These are phyloP conservation scores for Scortum barcoo DNA, from an alignment of 2,113 vertebrate genomes.

Conservation along the genomic window DNA sequence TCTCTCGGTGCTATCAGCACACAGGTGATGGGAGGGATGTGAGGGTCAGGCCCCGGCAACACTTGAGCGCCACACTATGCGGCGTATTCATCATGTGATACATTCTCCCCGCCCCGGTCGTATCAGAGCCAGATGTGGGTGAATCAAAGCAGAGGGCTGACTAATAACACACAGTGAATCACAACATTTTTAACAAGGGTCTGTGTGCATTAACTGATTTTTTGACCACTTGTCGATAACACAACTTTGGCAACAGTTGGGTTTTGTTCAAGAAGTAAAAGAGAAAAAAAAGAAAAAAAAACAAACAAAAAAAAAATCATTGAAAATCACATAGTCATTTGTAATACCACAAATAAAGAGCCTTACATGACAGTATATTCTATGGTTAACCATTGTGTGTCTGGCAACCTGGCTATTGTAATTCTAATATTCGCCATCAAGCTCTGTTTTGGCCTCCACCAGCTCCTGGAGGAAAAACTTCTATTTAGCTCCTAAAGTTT, in stretches of 20 bases:
- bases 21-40: conserved; percentile 39
- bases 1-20: conserved; percentile 3
- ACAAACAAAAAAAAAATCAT: background rate
- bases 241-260: background rate
- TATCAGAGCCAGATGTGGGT: conserved; percentile 70
- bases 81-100: conserved; percentile 63
- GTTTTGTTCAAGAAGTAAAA: no score
- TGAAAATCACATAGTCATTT: background rate
- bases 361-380: background rate
- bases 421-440: background rate
- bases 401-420: background rate
- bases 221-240: background rate
- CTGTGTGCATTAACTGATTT: background rate
- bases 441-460: background rate
- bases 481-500: background rate
- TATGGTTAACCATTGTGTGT: background rate
- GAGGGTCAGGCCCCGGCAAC: conserved; percentile 50
- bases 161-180: conserved; percentile 78
- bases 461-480: background rate
- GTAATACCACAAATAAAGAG: background rate
- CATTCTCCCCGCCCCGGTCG: conserved; percentile 43
- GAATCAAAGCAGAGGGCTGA: conserved; percentile 76
- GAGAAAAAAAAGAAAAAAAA: background rate
- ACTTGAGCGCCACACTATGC: conserved; percentile 30
- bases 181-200: conserved; percentile 47